Evolutionary conservation across 1,140 invertebrate species (phyloP), one percentile per base, ranked within the genome.

Genomic region (Lordiphosa stackelbergi): DNA sequence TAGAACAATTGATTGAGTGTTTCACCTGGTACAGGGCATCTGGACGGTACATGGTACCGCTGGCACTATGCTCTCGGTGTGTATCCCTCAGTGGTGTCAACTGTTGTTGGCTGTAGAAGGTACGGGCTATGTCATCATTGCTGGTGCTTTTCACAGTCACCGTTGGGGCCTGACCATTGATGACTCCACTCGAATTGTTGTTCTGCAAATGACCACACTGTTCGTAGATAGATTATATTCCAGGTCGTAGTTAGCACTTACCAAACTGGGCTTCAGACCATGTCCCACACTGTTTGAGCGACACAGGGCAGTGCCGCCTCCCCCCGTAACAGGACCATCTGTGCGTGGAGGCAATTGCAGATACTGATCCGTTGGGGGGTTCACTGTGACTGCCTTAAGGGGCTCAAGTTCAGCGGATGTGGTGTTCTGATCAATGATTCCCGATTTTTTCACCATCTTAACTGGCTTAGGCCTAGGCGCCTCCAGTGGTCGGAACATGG

Each of bases 1-100:
- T 36, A 89, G 90, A 78, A 87, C 88, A 19, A 12, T 93, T 87
- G 52, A 10, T 11, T 51, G 0, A 96, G 88, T 73, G 48, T 0
- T 93, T 95, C 53, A 95, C 94, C 73, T 93, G 93, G 85, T 97
- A 97, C 68, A 98, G 93, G 2, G 96, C 92, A 86, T 98, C 96
- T 41, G 94, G 94, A 16, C 95, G 89, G 77, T 94, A 92, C 90
- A 96, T 92, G n/a, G 95, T 91, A 13, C 94, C 93, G 62, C 92
- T 93, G 28, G 91, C 91, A 78, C 69, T 86, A 12, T 56, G 64
- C 77, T 66, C 87, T 16, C 66, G 73, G 69, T 79, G 85, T 4
- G 37, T 34, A 7, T 83, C 84, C 45, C 69, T 52, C 11, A 74
- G 55, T 5, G 72, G 73, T n/a, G 47, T 65, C 53, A 86, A 51